Evolutionary conservation across 2,113 vertebrate species (phyloP).

Genomic region (Illadopsis cleaveri): DNA sequence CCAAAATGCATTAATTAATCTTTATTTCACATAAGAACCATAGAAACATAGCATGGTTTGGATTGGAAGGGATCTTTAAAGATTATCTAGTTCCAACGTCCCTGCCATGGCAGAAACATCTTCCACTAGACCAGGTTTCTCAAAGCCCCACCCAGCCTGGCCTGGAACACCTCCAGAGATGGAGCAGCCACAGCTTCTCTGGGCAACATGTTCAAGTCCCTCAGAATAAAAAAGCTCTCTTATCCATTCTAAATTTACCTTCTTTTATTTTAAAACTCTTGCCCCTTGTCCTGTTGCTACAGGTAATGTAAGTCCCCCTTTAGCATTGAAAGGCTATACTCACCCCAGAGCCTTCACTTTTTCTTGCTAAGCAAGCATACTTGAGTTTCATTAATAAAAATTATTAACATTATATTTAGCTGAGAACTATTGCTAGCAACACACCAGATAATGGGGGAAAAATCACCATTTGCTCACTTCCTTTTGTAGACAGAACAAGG

Average conservation of each 20-base stretch:
- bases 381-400: not conserved
- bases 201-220: not conserved
- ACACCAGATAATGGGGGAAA: fast-evolving
- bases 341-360: not conserved
- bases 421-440: not conserved
- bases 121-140: not conserved
- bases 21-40: not conserved
- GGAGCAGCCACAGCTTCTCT: not conserved
- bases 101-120: not conserved
- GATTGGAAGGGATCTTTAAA: not conserved
- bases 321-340: not conserved
- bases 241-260: not conserved
- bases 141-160: not conserved
- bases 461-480: not conserved
- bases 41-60: not conserved
- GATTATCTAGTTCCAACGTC: not conserved
- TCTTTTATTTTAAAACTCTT: not conserved
- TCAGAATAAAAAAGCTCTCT: not conserved
- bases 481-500: not conserved
- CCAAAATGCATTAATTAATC: not conserved
- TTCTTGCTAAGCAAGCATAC: not conserved
- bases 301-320: not conserved
- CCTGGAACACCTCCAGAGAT: not conserved
- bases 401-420: not conserved
- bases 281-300: not conserved